phyloP scores from a whole-genome alignment of 2,888 invertebrate species.

The Cancer borealis region DNA sequence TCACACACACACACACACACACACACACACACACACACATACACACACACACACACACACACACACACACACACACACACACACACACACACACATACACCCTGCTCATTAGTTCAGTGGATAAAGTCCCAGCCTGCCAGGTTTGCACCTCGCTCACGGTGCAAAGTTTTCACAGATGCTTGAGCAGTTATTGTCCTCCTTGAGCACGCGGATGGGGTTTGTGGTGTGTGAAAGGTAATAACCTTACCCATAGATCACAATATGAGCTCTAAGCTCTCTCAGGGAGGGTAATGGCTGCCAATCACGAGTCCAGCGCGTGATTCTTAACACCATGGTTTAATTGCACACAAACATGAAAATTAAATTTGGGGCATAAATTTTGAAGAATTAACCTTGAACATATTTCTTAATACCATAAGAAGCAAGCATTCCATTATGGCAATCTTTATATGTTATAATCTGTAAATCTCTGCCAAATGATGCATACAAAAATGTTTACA shows the following conservation, averaged over 20 bases:
- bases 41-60: conserved; percentile 25
- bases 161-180: no score
- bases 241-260: no score
- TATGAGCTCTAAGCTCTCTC: no score
- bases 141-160: no score
- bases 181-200: no score
- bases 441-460: background rate
- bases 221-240: no score
- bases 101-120: background rate
- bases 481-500: background rate
- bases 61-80: conserved; percentile 1
- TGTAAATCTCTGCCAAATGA: background rate
- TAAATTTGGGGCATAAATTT: background rate
- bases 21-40: background rate
- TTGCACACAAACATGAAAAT: no score
- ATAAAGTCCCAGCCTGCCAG: no score
- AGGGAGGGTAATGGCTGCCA: no score
- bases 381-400: background rate
- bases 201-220: no score
- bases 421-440: background rate
- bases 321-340: no score
- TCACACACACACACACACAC: background rate
- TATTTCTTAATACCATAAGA: background rate
- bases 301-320: no score
- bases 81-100: background rate